These are phyloP conservation scores for Arctia plantaginis DNA, from an alignment of 2,888 invertebrate species.

Conservation along the genomic window DNA sequence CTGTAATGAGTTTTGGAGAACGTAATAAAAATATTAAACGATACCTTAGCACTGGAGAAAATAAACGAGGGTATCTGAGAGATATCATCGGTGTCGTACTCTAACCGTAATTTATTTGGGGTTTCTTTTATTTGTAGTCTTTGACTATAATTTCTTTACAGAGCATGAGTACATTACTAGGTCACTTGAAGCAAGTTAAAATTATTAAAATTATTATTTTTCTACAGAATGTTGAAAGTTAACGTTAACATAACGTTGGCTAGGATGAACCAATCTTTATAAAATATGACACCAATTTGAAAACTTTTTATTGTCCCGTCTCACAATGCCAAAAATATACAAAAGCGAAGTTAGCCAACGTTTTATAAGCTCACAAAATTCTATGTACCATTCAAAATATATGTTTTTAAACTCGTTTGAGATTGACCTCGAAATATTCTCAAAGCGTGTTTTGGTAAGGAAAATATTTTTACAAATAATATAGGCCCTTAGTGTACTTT, in stretches of 20 bases:
- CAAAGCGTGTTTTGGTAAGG: slow-evolving; percentile 1
- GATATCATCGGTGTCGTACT: slow-evolving; percentile 6
- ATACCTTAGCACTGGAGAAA: slow-evolving; percentile 28
- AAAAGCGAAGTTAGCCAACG: slow-evolving; percentile 12
- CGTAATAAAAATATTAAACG: slow-evolving; percentile 45
- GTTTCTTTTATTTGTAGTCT: slow-evolving; percentile 13
- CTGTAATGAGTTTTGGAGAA: slow-evolving; percentile 50
- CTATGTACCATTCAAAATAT: slow-evolving; percentile 16
- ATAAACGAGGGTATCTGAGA: slow-evolving; percentile 25
- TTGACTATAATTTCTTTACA: slow-evolving; percentile 9
- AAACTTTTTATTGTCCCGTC: slow-evolving; percentile 15
- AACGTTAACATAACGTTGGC: too few species aligned
- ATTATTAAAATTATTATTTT: background rate
- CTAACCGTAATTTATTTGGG: slow-evolving; percentile 23
- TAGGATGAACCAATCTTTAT: background rate
- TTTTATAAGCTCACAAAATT: slow-evolving; percentile 12
- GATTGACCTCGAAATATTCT: slow-evolving; percentile 15
- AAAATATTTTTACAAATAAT: slow-evolving; percentile 9
- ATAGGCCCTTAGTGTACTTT: background rate
- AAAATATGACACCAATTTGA: slow-evolving; percentile 5
- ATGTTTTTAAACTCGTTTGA: slow-evolving; percentile 21
- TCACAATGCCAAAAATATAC: slow-evolving; percentile 18
- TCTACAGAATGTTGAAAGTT: background rate
- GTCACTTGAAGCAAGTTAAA: background rate
- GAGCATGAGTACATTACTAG: background rate